phyloP scores from a whole-genome alignment of 53 echinoderm and acorn worm genomes.

The Patiria pectinifera region DNA sequence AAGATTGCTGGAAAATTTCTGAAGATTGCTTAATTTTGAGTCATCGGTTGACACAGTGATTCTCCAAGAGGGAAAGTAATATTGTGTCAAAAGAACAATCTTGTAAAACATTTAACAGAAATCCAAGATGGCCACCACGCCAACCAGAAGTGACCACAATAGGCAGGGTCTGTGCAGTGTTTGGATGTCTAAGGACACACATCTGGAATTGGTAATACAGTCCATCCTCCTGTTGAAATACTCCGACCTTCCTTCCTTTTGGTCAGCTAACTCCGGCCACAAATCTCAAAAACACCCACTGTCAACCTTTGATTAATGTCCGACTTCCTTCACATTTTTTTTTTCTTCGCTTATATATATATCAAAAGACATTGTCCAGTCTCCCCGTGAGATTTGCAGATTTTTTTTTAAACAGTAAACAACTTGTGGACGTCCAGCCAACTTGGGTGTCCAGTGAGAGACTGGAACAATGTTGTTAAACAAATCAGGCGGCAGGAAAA shows the following conservation, averaged over 20 bases:
- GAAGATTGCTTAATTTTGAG: too few relatives aligned
- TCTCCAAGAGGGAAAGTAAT: too few relatives aligned
- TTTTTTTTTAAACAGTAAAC: background rate
- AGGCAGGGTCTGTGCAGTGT: constrained; percentile 25
- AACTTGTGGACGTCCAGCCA: background rate
- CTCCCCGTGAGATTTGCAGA: background rate
- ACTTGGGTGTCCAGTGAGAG: background rate
- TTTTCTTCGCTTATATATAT: background rate
- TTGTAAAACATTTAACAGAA: too few relatives aligned
- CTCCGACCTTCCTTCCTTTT: constrained; percentile 36
- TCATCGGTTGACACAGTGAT: too few relatives aligned
- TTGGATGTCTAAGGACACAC: constrained; percentile 33
- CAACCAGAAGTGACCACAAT: background rate
- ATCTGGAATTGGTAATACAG: constrained; percentile 32
- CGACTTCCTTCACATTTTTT: constrained; percentile 17
- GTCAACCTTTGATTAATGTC: constrained; percentile 47
- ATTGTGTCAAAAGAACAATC: too few relatives aligned
- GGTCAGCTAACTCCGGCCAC: constrained; percentile 26
- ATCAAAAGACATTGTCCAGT: constrained; percentile 21
- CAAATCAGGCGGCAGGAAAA: background rate
- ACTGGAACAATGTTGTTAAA: background rate
- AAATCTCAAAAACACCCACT: constrained; percentile 32
- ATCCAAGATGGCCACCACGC: background rate
- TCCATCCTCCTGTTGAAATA: constrained; percentile 33
- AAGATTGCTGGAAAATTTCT: too few relatives aligned